Conservation (phyloP, 2,888 invertebrate species). For the Tiliacea citrago region DNA sequence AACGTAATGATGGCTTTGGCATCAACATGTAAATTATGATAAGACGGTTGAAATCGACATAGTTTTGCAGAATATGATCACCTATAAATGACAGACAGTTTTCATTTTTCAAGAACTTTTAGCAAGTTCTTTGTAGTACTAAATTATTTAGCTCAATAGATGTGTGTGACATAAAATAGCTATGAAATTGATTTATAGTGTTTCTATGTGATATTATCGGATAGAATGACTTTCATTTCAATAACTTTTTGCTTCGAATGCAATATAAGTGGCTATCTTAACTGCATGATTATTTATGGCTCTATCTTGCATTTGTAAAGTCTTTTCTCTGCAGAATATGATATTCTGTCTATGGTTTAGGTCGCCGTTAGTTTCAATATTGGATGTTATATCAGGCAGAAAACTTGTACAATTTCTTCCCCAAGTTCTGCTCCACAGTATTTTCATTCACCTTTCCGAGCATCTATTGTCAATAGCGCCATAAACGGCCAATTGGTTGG, state of each 20-base stretch:
- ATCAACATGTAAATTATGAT: slow-evolving; percentile 69
- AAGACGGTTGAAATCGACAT: slow-evolving; percentile 68
- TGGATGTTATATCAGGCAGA: neutral
- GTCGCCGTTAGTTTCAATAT: no score
- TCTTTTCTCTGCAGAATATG: neutral
- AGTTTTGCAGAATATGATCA: slow-evolving; percentile 23
- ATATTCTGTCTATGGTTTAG: neutral
- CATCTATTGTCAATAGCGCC: slow-evolving; percentile 24
- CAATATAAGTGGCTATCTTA: neutral
- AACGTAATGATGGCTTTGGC: slow-evolving; percentile 68
- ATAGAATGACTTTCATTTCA: slow-evolving; percentile 2
- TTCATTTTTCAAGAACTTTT: slow-evolving; percentile 17
- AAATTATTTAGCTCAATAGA: neutral
- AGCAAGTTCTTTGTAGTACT: neutral
- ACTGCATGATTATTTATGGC: slow-evolving; percentile 16
- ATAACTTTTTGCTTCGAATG: neutral
- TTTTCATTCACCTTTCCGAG: slow-evolving; percentile 20
- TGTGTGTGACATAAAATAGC: slow-evolving; percentile 6
- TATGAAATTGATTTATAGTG: slow-evolving; percentile 13
- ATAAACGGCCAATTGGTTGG: slow-evolving; percentile 36
- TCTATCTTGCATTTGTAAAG: neutral
- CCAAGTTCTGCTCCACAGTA: slow-evolving; percentile 16
- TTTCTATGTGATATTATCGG: slow-evolving; percentile 3
- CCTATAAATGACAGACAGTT: slow-evolving; percentile 25
- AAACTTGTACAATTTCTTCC: slow-evolving; percentile 6